Evolutionary conservation across 2,888 invertebrate species (phyloP), one percentile per base, ranked within the genome.

Genomic region (Apoderus coryli): DNA sequence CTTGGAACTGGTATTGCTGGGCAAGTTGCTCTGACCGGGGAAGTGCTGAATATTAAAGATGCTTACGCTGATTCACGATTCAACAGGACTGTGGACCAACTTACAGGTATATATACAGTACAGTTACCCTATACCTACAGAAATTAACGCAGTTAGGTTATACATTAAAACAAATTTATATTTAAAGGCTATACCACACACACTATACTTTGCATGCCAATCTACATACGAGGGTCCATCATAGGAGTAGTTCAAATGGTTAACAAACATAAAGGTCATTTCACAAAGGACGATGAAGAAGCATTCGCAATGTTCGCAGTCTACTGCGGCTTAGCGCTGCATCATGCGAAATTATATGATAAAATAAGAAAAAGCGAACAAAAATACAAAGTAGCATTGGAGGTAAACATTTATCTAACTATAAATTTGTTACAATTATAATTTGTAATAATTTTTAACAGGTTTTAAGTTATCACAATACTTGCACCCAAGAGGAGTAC

Each of bases 241-340:
- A 85, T 86, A 35, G 85, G 82, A 6, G 85, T 86, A 1, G 82
- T 86, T 1, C 85, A 88, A 59, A 86, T 86, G 85, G 81, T 86
- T 0, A 75, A 75, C 44, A 75, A 75, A 48, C 60, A 65, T 10
- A 57, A 59, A n/a, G 67, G 53, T 4, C 43, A 35, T 29, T 80
- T 70, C 57, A 62, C 62, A 3, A 61, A 57, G 46, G 72, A 76
- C 25, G 86, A 88, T 46, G 84, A 84, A 52, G 73, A 75, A 32
- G 73, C 81, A 0, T 86, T 86, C 55, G 77, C 80, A 52, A 76
- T 75, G 39, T 85, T 86, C 50, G 80, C 85, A 1, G 72, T 82
- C 4, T 86, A 86, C 50, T 85, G 85, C 49, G 86, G 85, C 0
- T 59, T 86, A 4, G 86, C 86, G 1, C 62, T 88, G 6, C 82